A percentile compares a stretch with the other conserved stretches of the same genome.
Evolutionary conservation across 2,797 vertebrate species (phyloP).

Genomic region (Dendrocincla fuliginosa): DNA sequence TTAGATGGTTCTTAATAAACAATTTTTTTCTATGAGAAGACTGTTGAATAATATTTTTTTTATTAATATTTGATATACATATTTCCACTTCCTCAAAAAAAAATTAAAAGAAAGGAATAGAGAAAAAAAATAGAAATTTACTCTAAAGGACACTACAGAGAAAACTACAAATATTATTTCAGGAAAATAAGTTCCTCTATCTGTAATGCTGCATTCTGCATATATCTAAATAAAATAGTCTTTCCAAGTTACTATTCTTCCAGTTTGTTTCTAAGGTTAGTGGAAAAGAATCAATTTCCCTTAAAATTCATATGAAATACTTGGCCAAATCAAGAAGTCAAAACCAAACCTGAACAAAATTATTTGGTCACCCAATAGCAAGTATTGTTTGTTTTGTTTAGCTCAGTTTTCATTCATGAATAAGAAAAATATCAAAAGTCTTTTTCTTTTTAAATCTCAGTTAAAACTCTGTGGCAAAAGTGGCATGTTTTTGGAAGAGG

Average conservation of each 20-base stretch:
- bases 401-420: background rate
- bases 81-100: background rate
- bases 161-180: background rate
- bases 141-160: background rate
- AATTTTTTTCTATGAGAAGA: background rate
- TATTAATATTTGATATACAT: background rate
- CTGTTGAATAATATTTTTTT: background rate
- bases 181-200: background rate
- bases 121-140: background rate
- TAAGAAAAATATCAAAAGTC: rapidly evolving
- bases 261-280: background rate
- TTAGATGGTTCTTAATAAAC: background rate
- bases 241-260: background rate
- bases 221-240: background rate
- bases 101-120: background rate
- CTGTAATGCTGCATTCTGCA: background rate
- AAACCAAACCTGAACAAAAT: background rate
- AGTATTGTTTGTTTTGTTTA: background rate
- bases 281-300: background rate
- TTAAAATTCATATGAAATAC: background rate
- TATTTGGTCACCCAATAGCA: background rate
- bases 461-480: background rate
- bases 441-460: background rate
- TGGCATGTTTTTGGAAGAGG: background rate
- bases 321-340: background rate